Base-by-base conservation (phyloP, 35 echinoderm and acorn worm species). In the Heliocidaris tuberculata region DNA sequence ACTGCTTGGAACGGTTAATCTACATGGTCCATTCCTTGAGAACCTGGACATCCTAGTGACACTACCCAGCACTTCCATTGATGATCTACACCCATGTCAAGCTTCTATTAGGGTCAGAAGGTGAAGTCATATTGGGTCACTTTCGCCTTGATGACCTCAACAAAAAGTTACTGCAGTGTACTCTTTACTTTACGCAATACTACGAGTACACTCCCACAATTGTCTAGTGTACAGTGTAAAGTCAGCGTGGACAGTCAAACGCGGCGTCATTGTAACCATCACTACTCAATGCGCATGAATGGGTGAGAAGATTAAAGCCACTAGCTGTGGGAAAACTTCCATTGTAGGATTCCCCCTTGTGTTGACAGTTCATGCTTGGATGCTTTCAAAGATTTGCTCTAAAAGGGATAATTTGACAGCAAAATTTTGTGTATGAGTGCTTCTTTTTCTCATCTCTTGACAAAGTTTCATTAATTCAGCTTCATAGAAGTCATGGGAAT, bases 231-330 rank as follows among this genome's bases (percentile, higher is more conserved):
- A n/a, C 21, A 21, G 21, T 78, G 65, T 19, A 78, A 78, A 78
- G 65, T 78, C 65, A 78, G 65, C 65, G 7, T 78, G 65, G 65
- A n/a, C 8, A 56, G 52, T 15, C 10, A n/a, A 19, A 24, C 15
- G 19, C 65, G 27, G 65, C 65, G 65, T 78, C 21, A n/a, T 78
- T 78, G 65, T 78, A 78, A 78, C 65, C 65, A 78, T 78, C 65
- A 78, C 65, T 78, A 78, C 65, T 78, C 65, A 78, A 78, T 78
- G 65, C 65, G 17, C 65, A 78, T 78, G 65, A n/a, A 78, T 78
- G 65, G 65, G 7, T 78, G 65, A n/a, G 65, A 78, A 78, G 65
- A 78, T n/a, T 78, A 78, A 78, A 78, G 65, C 65, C 8, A 6
- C 15, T 6, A 78, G 65, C 65, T 78, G 65, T 78, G 65, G 65